Evolutionary conservation across 2,113 vertebrate species (phyloP).

Genomic region (Chloebia gouldiae): DNA sequence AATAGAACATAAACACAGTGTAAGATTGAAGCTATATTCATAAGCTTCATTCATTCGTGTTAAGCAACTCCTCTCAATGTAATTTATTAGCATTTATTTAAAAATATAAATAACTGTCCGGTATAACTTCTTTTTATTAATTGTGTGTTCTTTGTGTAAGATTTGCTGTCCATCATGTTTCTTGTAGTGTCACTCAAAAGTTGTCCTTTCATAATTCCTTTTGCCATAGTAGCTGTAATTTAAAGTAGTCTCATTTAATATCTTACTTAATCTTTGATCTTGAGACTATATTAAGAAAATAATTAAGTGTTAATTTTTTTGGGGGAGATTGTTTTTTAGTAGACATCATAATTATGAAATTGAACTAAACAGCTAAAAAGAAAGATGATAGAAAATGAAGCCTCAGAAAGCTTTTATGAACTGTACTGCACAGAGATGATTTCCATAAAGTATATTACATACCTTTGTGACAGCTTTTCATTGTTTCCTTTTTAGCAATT

Average conservation of each 20-base stretch:
- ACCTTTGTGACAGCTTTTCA: not conserved
- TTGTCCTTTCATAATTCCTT: not conserved
- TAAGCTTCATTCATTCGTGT: not conserved
- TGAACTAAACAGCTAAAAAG: not conserved
- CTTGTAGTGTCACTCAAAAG: not conserved
- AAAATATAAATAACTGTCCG: not conserved
- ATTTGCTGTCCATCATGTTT: not conserved
- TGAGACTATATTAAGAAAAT: not conserved
- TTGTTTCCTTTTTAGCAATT: conserved; percentile 81
- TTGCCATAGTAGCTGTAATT: not conserved
- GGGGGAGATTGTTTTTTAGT: not conserved
- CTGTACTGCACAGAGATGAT: not conserved
- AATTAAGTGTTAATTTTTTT: not conserved
- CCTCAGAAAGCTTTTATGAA: not conserved
- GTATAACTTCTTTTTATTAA: not conserved
- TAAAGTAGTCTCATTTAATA: not conserved
- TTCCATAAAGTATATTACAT: not conserved
- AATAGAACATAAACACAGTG: rapidly evolving
- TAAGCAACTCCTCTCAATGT: not conserved
- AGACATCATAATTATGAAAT: not conserved
- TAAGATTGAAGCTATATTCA: not conserved
- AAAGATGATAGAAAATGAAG: not conserved
- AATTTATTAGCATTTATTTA: not conserved
- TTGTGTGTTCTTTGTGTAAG: not conserved
- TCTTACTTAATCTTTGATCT: not conserved